phyloP scores from a whole-genome alignment of 64 coral and sea anemone genomes.

The Acropora yongei region DNA sequence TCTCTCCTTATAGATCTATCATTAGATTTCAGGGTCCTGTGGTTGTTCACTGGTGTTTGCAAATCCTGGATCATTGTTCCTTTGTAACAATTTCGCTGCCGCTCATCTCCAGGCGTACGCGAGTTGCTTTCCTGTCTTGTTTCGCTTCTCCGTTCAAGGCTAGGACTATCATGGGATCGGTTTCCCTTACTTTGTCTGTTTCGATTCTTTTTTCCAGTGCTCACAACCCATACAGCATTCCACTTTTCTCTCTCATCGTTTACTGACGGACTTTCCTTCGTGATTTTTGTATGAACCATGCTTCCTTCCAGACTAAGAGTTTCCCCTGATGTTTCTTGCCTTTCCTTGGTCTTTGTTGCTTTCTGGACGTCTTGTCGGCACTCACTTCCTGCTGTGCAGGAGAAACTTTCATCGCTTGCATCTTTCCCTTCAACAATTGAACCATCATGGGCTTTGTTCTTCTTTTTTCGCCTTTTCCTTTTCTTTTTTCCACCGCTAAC shows the following conservation, averaged over 20 bases:
- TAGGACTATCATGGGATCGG: neutral
- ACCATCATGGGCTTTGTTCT: no score
- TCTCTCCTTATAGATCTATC: constrained; percentile 1
- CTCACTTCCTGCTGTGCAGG: no score
- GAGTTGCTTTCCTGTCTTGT: neutral
- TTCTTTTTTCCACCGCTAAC: no score
- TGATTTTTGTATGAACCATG: constrained; percentile 19
- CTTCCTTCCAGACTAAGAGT: neutral
- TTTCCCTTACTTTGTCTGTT: constrained; percentile 17
- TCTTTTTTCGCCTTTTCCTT: no score
- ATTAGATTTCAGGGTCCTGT: neutral
- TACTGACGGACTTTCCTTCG: neutral
- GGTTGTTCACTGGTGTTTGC: neutral
- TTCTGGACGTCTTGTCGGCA: no score
- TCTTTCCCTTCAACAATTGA: no score
- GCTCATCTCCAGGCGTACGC: neutral
- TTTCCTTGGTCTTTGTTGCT: no score
- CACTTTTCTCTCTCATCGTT: neutral
- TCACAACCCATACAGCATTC: neutral
- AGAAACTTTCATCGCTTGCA: no score
- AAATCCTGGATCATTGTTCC: neutral
- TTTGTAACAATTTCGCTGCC: neutral
- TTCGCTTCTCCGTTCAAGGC: neutral
- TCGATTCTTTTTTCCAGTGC: neutral
- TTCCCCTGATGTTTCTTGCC: constrained; percentile 7